Evolutionary conservation across 2,113 vertebrate species (phyloP).

Genomic region (Gobius niger): DNA sequence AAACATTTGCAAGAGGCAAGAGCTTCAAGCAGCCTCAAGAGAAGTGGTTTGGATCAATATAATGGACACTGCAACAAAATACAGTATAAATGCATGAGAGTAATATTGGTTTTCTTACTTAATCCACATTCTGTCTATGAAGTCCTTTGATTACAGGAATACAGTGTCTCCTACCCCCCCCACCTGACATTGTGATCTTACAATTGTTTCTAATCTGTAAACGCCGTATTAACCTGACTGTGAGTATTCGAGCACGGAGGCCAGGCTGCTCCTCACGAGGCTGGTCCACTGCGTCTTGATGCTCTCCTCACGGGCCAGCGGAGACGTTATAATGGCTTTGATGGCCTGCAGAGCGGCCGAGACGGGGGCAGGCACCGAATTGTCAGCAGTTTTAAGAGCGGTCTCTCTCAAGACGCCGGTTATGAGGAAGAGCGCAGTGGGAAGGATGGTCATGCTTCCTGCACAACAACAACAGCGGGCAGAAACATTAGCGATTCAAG

Average conservation of each 20-base stretch:
- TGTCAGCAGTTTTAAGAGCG: conserved; percentile 85
- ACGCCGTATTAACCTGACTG: conserved; percentile 80
- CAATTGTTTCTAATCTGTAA: neutral
- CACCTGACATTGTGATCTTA: neutral
- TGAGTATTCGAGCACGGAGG: conserved; percentile 90
- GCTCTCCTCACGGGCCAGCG: conserved; percentile 80
- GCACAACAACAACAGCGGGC: conserved; percentile 29
- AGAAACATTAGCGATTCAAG: neutral
- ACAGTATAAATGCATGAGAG: too few species aligned
- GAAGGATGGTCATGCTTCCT: conserved; percentile 96
- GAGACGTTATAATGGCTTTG: conserved; percentile 92
- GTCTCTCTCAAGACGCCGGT: conserved; percentile 94
- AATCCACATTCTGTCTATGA: too few species aligned
- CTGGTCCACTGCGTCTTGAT: conserved; percentile 90
- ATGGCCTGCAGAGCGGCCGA: conserved; percentile 92
- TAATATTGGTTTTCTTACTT: too few species aligned
- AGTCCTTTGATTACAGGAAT: neutral
- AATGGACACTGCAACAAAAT: too few species aligned
- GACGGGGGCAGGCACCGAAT: conserved; percentile 83
- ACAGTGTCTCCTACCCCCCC: neutral
- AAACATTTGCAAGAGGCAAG: neutral
- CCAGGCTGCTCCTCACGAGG: conserved; percentile 93
- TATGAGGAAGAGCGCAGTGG: conserved; percentile 94
- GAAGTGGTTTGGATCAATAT: neutral
- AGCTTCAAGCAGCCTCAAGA: neutral